Base-by-base conservation (phyloP, 2,888 invertebrate species). In the Embidobia sp. region DNA sequence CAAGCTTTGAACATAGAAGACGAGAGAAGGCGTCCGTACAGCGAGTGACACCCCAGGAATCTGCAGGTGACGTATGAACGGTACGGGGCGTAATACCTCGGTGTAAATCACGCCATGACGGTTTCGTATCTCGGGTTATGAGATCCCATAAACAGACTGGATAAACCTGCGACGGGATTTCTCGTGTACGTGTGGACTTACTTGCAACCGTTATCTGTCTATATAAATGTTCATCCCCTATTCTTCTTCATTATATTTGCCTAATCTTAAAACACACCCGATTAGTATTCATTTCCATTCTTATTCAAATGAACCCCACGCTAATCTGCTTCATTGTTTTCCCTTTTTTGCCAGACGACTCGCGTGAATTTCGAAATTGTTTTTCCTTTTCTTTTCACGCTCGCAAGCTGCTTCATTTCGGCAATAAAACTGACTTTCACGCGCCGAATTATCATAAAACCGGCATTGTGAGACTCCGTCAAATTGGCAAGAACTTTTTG, bases 21-120 rank as follows among this genome's bases (percentile, higher is more conserved):
- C 64, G 72, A 55, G 48, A n/a, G n/a, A n/a, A n/a, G n/a, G n/a
- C n/a, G n/a, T n/a, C n/a, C n/a, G 66, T 66, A 51, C 22, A 77
- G 48, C 70, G 49, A 78, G 73, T 75, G 77, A 72, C 61, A 73
- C 63, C 49, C 63, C 63, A 61, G 79, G 55, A 81, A 78, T 81
- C 84, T 84, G 82, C 82, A 72, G 79, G 75, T 82, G 82, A 82
- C 84, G 81, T 82, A 82, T 81, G 79, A 81, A 73, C 67, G 81
- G 72, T 79, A 76, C 80, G 66, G 79, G 78, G 80, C 79, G 81
- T 83, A 83, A 84, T 86, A 84, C 82, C 83, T 75, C 70, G 81
- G 80, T 82, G 82, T 83, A 82, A 85, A 85, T 86, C 84, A 86
- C 81, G 77, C 70, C 77, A 79, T 53, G 82, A 74, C 78, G 79